Evolutionary conservation across 2,888 invertebrate species (phyloP).

Genomic region (Sinelater perroti): DNA sequence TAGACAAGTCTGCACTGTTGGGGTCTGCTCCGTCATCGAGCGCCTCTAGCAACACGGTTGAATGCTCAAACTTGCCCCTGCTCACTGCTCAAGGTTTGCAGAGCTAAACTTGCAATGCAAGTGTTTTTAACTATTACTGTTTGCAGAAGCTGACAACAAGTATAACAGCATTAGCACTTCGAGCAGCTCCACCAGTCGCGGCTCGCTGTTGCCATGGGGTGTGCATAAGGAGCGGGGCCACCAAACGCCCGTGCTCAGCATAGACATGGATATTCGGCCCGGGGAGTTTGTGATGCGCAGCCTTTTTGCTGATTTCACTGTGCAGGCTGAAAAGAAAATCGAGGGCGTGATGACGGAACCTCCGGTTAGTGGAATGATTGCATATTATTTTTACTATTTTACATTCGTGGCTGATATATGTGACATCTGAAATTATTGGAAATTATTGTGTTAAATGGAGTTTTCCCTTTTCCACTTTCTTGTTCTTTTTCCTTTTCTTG

Average conservation of each 20-base stretch:
- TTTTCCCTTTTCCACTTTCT: neutral
- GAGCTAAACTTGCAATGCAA: neutral
- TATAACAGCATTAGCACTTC: constrained; percentile 37
- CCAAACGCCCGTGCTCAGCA: constrained; percentile 39
- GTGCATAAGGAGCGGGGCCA: constrained; percentile 74
- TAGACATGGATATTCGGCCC: constrained; percentile 77
- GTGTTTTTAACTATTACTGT: too few species aligned
- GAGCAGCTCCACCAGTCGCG: constrained; percentile 51
- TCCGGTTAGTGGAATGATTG: constrained; percentile 73
- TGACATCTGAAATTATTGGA: too few species aligned
- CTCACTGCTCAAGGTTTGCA: constrained; percentile 9
- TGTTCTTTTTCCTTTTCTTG: constrained; percentile 3
- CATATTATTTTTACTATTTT: too few species aligned
- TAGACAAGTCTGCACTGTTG: constrained; percentile 54
- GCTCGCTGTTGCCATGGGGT: constrained; percentile 84
- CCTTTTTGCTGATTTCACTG: constrained; percentile 93
- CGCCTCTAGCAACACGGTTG: constrained; percentile 41
- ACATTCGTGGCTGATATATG: too few species aligned
- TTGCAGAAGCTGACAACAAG: constrained; percentile 45
- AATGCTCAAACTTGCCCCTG: constrained; percentile 25
- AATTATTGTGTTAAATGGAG: neutral
- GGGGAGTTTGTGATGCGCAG: constrained; percentile 97
- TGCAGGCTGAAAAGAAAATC: constrained; percentile 94
- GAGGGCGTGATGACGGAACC: constrained; percentile 93
- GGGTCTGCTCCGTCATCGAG: constrained; percentile 55